These are phyloP conservation scores for Maniola jurtina DNA, from an alignment of 1,140 invertebrate species.

Conservation along the genomic window DNA sequence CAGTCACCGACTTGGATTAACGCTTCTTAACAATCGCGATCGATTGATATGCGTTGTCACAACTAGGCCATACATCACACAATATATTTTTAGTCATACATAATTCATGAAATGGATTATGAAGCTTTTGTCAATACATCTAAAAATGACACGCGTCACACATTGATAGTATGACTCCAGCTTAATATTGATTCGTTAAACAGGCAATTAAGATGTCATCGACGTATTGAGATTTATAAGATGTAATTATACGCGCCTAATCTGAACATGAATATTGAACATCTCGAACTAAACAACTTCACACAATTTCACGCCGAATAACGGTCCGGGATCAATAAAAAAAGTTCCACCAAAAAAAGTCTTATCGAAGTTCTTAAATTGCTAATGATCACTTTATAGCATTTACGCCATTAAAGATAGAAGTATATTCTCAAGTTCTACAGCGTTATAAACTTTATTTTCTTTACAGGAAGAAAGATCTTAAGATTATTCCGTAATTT, in stretches of 20 bases:
- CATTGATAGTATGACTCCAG: slow-evolving; percentile 12
- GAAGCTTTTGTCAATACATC: not conserved
- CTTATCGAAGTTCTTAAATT: not conserved
- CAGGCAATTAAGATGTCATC: slow-evolving; percentile 72
- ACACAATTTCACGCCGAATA: slow-evolving; percentile 27
- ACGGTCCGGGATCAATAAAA: slow-evolving; percentile 19
- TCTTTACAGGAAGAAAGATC: not conserved
- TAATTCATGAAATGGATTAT: not conserved
- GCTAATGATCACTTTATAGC: slow-evolving; percentile 6
- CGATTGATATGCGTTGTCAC: no score
- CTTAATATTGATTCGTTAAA: slow-evolving; percentile 30
- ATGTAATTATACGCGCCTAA: slow-evolving; percentile 64
- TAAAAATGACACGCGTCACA: not conserved
- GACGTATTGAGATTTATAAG: slow-evolving; percentile 64
- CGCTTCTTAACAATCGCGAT: no score
- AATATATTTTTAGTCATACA: no score
- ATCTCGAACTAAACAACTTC: slow-evolving; percentile 24
- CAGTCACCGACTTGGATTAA: not conserved
- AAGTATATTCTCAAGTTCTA: not conserved
- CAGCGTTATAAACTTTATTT: not conserved
- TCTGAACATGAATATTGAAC: slow-evolving; percentile 65
- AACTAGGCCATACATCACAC: no score
- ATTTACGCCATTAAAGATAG: not conserved
- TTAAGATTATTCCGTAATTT: no score
- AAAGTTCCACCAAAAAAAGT: slow-evolving; percentile 4